A percentile compares a stretch with the other conserved stretches of the same genome.
Conservation (phyloP, 2,888 invertebrate species). For the Thyatira batis region DNA sequence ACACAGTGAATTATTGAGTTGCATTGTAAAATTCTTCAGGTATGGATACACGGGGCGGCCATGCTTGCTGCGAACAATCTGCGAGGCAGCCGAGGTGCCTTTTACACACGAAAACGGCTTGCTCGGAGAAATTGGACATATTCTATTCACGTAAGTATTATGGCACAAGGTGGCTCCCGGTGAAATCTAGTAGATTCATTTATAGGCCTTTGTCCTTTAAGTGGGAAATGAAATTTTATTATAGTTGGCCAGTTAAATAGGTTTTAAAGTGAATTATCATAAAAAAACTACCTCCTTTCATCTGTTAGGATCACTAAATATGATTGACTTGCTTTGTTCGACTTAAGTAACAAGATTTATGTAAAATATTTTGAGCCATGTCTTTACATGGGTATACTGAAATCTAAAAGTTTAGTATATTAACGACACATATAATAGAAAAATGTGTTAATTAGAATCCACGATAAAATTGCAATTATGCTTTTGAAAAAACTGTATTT, state of each 20-base stretch:
- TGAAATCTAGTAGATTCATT: slow-evolving; percentile 2
- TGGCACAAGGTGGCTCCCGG: slow-evolving; percentile 26
- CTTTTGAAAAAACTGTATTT: not conserved
- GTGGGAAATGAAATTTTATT: not conserved
- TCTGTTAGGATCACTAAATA: no score
- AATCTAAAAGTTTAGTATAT: no score
- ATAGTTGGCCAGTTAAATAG: not conserved
- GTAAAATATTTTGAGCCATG: no score
- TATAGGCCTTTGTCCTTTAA: not conserved
- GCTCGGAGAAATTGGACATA: slow-evolving; percentile 88
- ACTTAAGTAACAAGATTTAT: no score
- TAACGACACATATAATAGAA: no score
- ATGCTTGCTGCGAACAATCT: slow-evolving; percentile 88
- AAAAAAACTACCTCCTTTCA: no score
- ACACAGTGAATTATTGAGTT: slow-evolving; percentile 30
- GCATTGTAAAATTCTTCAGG: slow-evolving; percentile 65
- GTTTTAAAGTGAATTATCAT: not conserved
- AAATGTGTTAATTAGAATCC: no score
- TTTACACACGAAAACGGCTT: slow-evolving; percentile 87
- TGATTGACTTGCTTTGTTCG: no score
- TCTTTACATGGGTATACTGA: no score
- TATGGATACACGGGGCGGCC: slow-evolving; percentile 85
- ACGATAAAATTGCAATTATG: no score
- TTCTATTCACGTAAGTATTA: slow-evolving; percentile 87
- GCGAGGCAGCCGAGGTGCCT: slow-evolving; percentile 87